Percentiles rank a stretch among this genome's conserved stretches.
Conservation (phyloP, 2,113 vertebrate species). For the Casuarius casuarius region DNA sequence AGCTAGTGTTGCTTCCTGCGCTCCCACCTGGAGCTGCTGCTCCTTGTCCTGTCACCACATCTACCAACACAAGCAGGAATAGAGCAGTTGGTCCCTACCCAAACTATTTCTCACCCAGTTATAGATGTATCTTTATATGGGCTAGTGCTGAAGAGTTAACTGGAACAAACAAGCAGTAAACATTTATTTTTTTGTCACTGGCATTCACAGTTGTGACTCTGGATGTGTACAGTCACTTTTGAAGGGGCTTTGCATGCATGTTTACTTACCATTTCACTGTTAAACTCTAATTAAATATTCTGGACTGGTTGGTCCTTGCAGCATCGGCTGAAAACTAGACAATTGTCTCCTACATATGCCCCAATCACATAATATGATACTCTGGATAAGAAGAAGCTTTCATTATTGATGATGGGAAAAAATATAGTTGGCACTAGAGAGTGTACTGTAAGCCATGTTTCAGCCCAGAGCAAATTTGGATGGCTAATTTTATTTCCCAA, state of each 20-base stretch:
- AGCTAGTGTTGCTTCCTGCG: background rate
- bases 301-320: background rate
- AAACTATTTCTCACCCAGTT: background rate
- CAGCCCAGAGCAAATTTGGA: slow-evolving; percentile 1
- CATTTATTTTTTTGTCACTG: background rate
- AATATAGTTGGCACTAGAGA: background rate
- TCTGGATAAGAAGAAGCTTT: background rate
- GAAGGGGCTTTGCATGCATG: background rate
- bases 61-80: background rate
- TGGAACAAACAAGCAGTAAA: background rate
- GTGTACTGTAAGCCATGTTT: background rate
- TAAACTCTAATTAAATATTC: background rate
- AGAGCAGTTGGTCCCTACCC: background rate
- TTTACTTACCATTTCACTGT: background rate
- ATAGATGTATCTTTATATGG: background rate
- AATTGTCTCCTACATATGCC: background rate
- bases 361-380: background rate
- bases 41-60: background rate
- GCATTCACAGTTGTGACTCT: background rate
- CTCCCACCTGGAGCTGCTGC: background rate
- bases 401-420: background rate
- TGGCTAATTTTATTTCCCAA: background rate
- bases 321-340: background rate
- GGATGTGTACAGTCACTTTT: background rate
- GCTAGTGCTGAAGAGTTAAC: background rate